Percentiles rank a stretch among this genome's conserved stretches.
These are phyloP conservation scores for Platysteira castanea DNA, from an alignment of 2,113 vertebrate species.

Conservation along the genomic window DNA sequence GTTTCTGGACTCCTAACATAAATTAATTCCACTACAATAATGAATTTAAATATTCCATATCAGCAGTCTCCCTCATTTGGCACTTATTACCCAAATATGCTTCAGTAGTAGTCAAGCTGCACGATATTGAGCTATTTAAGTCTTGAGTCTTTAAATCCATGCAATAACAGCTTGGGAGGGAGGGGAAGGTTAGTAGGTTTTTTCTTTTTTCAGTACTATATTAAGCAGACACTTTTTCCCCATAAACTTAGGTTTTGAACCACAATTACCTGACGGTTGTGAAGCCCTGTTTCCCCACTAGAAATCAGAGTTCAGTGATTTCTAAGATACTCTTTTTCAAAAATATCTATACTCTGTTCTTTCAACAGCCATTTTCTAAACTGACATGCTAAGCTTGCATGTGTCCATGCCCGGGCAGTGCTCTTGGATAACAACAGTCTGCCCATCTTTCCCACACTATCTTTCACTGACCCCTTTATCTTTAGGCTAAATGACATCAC, in stretches of 20 bases:
- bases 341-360: neutral
- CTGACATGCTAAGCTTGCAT: fast-evolving
- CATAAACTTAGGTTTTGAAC: neutral
- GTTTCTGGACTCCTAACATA: neutral
- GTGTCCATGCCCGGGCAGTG: neutral
- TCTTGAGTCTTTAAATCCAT: neutral
- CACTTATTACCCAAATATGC: neutral
- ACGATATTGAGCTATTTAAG: neutral
- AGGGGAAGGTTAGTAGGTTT: fast-evolving
- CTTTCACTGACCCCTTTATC: neutral
- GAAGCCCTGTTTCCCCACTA: neutral
- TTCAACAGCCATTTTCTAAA: neutral
- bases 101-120: neutral
- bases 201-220: fast-evolving
- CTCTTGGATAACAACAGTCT: neutral
- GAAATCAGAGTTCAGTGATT: neutral
- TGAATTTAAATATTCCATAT: neutral
- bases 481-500: neutral
- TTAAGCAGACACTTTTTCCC: neutral
- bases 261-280: neutral
- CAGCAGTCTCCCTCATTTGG: neutral
- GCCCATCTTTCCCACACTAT: neutral
- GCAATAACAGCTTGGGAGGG: neutral
- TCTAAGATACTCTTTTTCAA: neutral
- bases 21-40: neutral